A percentile compares a stretch with the other conserved stretches of the same genome.
phyloP scores from a whole-genome alignment of 2,888 invertebrate genomes.

The Venusia cambrica region DNA sequence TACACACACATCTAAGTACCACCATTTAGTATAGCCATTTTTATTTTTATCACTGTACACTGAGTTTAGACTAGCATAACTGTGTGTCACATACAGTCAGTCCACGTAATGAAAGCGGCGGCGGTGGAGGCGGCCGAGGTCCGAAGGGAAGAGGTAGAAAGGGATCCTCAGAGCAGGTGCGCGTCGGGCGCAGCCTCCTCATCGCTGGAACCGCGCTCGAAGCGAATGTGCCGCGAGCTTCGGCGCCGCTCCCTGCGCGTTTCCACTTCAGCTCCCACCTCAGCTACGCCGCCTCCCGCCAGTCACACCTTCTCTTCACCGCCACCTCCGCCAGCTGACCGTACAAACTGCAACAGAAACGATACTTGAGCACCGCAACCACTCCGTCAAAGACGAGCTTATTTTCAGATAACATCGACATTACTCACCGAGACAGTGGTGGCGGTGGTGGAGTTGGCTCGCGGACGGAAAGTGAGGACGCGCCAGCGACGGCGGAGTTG shows the following conservation, averaged over 20 bases:
- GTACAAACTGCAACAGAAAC: conserved; percentile 86
- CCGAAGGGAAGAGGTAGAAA: conserved; percentile 18
- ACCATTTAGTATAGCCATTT: too few relatives aligned
- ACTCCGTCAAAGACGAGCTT: too few relatives aligned
- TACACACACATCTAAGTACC: too few relatives aligned
- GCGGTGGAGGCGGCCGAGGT: conserved; percentile 17
- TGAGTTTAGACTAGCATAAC: conserved; percentile 1
- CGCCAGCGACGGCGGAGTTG: conserved; percentile 92
- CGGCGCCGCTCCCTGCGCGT: conserved; percentile 31
- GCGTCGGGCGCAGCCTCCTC: conserved; percentile 62
- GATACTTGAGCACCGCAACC: not conserved
- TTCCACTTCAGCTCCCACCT: conserved; percentile 21
- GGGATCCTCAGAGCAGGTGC: conserved; percentile 49
- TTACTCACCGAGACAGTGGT: conserved; percentile 93
- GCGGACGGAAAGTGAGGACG: conserved; percentile 89
- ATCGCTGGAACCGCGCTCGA: conserved; percentile 68
- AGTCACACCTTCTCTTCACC: conserved; percentile 93
- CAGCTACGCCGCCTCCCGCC: conserved; percentile 70
- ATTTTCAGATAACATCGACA: too few relatives aligned
- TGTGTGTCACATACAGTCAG: too few relatives aligned
- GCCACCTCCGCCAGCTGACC: conserved; percentile 84
- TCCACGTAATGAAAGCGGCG: not conserved
- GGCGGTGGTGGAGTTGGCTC: conserved; percentile 91
- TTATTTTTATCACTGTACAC: conserved; percentile 1
- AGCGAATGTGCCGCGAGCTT: conserved; percentile 60